Evolutionary conservation across 1,140 invertebrate species (phyloP), one percentile per base, ranked within the genome.

Genomic region (Pachyrhynchus sulphureomaculatus): DNA sequence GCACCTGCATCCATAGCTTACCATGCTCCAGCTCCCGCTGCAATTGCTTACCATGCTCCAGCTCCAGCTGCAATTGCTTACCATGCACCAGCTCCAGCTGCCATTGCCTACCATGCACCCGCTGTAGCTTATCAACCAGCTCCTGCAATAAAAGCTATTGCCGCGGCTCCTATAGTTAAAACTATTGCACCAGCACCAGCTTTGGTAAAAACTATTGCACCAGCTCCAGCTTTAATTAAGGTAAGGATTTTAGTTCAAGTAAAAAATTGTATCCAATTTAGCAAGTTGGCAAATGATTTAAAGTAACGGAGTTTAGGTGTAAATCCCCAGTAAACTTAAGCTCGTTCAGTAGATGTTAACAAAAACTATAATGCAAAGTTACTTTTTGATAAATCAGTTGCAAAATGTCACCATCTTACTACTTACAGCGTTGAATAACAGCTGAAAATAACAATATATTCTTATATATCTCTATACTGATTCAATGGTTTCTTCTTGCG

Each of bases 191-290:
- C 44, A 29, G n/a, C 49, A n/a, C 32, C 49, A 12, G 32, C 49
- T 36, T 1, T 52, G 3, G 24, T 47, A 2, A 47, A 47, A n/a
- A 29, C 44, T 1, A 47, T 32, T 47, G 21, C 21, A 29, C 23
- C 44, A 29, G 44, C 44, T 17, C 44, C 44, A 26, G 24, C 24
- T 15, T 47, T 47, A 13, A 47, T 47, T 29, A 47, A 47, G n/a
- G 44, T 47, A 47, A 44, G 20, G 17, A 29, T 29, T 29, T 37
- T 10, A 13, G 34, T 6, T 32, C 29, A 4, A 6, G 5, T 12
- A 32, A 6, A 6, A 6, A 32, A 4, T 32, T 6, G 5, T 32
- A 32, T 32, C 5, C 5, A 4, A 6, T 32, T 4, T 12, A 32
- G 12, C 12, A 32, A 32, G 12, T 32, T 6, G 29, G 12, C 29